Percentiles rank a stretch among this genome's conserved stretches.
Conservation (phyloP, 92 coral and sea anemone genomes). For the Micromussa lordhowensis region DNA sequence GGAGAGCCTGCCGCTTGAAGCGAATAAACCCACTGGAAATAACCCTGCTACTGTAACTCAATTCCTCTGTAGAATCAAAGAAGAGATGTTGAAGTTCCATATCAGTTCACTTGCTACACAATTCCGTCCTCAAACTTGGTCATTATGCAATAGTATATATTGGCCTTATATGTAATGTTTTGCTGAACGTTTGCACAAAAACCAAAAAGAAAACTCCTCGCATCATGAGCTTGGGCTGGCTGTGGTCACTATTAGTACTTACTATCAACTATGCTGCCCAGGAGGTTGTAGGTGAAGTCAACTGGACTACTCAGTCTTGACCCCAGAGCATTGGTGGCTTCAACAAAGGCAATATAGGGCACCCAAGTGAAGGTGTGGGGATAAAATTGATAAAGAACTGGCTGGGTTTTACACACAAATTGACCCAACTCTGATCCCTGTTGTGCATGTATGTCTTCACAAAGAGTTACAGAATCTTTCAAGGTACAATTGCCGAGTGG, state of each 20-base stretch:
- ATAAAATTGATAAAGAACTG: background rate
- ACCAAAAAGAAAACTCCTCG: no score
- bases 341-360: conserved; percentile 26
- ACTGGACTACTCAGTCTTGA: conserved; percentile 15
- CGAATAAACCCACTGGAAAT: background rate
- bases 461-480: background rate
- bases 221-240: no score
- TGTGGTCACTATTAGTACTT: background rate
- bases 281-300: background rate
- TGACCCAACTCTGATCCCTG: background rate
- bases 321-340: conserved; percentile 25
- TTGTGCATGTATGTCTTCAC: background rate
- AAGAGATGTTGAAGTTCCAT: no score
- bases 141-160: no score
- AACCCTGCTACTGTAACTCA: background rate
- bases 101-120: conserved; percentile 1
- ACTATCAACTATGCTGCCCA: background rate
- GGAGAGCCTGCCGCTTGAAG: background rate
- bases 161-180: no score
- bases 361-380: background rate
- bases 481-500: background rate
- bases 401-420: background rate
- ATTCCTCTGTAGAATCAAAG: background rate
- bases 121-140: background rate
- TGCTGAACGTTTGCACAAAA: no score